These are phyloP conservation scores for Parnassius glacialis DNA, from an alignment of 2,888 invertebrate genomes.

Conservation along the genomic window DNA sequence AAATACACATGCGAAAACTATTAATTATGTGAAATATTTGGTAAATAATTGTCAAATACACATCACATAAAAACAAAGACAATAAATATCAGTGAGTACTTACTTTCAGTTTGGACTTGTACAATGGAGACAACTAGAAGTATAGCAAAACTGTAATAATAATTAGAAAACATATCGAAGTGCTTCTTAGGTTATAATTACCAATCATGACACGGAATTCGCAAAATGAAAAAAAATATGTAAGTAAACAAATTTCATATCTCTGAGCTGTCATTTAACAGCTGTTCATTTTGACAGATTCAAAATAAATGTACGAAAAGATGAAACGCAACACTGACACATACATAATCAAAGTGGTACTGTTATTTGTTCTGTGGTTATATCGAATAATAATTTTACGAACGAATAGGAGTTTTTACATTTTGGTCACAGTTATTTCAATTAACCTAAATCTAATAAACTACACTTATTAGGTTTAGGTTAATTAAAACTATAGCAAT, in stretches of 20 bases:
- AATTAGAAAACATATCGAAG: conserved; percentile 13
- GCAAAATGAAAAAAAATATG: no score
- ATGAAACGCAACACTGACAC: neutral
- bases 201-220: neutral
- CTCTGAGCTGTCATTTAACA: conserved; percentile 33
- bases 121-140: conserved; percentile 8
- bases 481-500: neutral
- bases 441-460: conserved; percentile 4
- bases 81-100: conserved; percentile 8
- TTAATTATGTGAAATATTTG: no score
- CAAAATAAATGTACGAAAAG: conserved; percentile 28
- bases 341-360: neutral
- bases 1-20: no score
- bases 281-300: conserved; percentile 42
- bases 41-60: no score
- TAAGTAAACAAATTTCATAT: neutral
- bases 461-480: no score
- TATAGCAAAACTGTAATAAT: conserved; percentile 10
- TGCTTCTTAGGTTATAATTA: neutral
- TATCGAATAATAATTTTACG: neutral
- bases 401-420: neutral
- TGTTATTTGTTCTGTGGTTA: neutral
- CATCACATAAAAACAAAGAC: no score
- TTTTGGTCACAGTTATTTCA: conserved; percentile 1
- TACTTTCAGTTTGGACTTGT: conserved; percentile 24